These are phyloP conservation scores for Antechinus stuartii DNA, from an alignment of 2,113 vertebrate genomes.

Conservation along the genomic window DNA sequence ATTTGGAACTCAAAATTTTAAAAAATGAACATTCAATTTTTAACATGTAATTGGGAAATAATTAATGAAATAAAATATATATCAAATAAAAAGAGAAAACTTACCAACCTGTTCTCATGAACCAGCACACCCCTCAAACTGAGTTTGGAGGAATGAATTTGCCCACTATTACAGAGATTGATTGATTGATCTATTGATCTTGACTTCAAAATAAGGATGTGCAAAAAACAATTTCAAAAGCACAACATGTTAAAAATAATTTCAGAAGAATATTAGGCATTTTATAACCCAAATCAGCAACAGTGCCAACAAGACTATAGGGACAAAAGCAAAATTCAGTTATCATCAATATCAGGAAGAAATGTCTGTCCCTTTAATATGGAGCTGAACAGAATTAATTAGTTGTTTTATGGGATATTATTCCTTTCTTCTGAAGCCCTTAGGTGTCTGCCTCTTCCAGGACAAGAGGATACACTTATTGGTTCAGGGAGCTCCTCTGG, in stretches of 20 bases:
- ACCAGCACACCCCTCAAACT: neutral
- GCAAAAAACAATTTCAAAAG: neutral
- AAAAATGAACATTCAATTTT: neutral
- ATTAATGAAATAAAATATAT: neutral
- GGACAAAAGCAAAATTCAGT: neutral
- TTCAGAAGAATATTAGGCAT: neutral
- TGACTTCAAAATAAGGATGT: neutral
- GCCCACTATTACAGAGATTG: neutral
- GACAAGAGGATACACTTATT: neutral
- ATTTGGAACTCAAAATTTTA: neutral
- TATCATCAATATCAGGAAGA: neutral
- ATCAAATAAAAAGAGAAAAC: neutral
- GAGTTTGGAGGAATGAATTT: neutral
- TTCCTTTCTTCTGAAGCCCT: neutral
- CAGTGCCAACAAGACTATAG: too few species aligned
- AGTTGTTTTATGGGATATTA: accelerated
- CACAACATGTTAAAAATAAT: neutral
- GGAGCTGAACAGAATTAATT: accelerated
- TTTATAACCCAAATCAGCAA: neutral
- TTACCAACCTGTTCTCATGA: neutral
- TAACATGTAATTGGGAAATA: neutral
- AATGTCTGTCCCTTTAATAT: accelerated
- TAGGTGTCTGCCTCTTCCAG: neutral
- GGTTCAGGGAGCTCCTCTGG: neutral
- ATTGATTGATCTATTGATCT: neutral